A percentile compares a stretch with the other conserved stretches of the same genome.
Evolutionary conservation across 2,113 vertebrate genomes (phyloP).

Genomic region (Candoia aspera): DNA sequence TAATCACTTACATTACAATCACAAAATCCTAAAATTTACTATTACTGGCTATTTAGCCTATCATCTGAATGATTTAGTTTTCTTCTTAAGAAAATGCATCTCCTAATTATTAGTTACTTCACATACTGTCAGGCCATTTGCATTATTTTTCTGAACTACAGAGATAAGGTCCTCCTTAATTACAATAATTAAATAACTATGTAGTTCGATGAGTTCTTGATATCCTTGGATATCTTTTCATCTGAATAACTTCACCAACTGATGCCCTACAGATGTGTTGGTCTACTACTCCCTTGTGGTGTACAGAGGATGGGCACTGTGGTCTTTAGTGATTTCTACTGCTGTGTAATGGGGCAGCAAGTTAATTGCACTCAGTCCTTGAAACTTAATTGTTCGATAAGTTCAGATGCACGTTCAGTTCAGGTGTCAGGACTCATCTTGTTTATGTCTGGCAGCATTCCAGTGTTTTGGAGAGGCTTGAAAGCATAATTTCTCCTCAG

Average conservation of each 20-base stretch:
- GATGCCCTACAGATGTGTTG: neutral
- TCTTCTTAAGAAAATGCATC: neutral
- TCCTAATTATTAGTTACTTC: neutral
- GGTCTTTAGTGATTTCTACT: neutral
- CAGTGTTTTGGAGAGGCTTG: neutral
- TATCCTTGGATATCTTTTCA: neutral
- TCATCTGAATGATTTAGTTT: neutral
- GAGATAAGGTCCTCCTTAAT: neutral
- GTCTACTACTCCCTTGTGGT: neutral
- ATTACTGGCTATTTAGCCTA: neutral
- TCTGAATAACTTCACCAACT: neutral
- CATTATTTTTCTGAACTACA: neutral
- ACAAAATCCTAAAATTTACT: neutral
- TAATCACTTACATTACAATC: neutral
- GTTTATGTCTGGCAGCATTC: neutral
- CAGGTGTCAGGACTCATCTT: neutral
- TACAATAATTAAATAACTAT: neutral
- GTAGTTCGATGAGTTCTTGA: neutral
- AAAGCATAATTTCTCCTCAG: neutral
- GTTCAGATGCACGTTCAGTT: neutral
- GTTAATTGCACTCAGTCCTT: neutral
- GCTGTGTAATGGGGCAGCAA: neutral
- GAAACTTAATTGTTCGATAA: neutral
- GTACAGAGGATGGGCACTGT: neutral
- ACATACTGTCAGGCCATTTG: neutral